Conservation (phyloP, 1,140 invertebrate genomes). For the Nymphalis io region DNA sequence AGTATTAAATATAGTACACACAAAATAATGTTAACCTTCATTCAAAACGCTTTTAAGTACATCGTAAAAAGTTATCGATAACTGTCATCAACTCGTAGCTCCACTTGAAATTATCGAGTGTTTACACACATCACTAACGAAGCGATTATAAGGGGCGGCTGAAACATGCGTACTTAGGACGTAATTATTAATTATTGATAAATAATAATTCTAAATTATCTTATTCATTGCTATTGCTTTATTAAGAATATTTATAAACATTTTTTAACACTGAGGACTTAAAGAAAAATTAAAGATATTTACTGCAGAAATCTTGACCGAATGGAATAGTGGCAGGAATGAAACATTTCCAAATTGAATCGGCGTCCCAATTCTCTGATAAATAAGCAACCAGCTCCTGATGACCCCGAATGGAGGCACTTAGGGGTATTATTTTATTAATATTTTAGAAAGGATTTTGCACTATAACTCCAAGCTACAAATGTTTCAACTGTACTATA, state of each 20-base stretch:
- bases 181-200: not conserved
- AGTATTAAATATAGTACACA: not conserved
- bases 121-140: conserved; percentile 26
- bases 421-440: too few relatives aligned
- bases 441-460: too few relatives aligned
- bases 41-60: not conserved
- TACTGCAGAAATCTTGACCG: too few relatives aligned
- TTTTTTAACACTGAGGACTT: too few relatives aligned
- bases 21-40: not conserved
- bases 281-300: too few relatives aligned
- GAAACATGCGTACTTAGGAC: not conserved
- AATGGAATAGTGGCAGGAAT: too few relatives aligned
- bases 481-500: too few relatives aligned
- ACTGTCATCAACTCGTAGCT: conserved; percentile 19
- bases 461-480: too few relatives aligned
- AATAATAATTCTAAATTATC: not conserved
- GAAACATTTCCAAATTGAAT: too few relatives aligned
- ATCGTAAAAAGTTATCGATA: conserved; percentile 23
- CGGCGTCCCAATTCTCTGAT: too few relatives aligned
- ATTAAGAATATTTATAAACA: not conserved
- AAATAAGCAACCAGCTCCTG: too few relatives aligned
- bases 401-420: too few relatives aligned
- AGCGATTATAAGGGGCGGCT: conserved; percentile 1
- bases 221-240: not conserved
- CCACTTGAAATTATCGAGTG: conserved; percentile 37